Percentiles rank a stretch among this genome's conserved stretches.
Conservation (phyloP, 2,888 invertebrate species). For the Helleia helle region DNA sequence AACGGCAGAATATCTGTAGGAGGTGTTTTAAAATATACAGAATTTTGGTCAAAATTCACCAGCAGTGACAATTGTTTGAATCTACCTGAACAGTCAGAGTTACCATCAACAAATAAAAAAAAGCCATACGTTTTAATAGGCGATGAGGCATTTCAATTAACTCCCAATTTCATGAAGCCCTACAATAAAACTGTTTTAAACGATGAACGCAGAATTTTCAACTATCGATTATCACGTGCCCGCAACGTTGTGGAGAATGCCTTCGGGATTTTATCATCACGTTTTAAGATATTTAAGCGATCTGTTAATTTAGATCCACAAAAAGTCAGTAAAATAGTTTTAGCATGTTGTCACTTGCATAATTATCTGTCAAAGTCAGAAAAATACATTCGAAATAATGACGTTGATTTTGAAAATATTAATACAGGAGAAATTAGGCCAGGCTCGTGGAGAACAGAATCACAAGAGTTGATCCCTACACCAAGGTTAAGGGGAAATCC, state of each 20-base stretch:
- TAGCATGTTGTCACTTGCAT: slow-evolving; percentile 1
- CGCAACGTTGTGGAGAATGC: slow-evolving; percentile 18
- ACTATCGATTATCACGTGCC: too few relatives aligned
- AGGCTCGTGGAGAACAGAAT: too few relatives aligned
- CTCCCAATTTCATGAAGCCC: background rate
- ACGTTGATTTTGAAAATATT: background rate
- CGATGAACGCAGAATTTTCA: background rate
- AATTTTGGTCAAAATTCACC: too few relatives aligned
- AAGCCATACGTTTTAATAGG: slow-evolving; percentile 12
- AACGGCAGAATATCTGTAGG: slow-evolving; percentile 15
- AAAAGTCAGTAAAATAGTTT: background rate
- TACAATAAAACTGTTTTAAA: background rate
- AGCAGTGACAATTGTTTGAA: background rate
- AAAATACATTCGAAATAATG: background rate
- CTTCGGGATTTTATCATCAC: slow-evolving; percentile 14
- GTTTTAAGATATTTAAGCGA: slow-evolving; percentile 7
- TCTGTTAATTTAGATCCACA: background rate
- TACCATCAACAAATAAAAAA: slow-evolving; percentile 12
- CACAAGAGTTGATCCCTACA: slow-evolving; percentile 16
- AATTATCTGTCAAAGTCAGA: background rate
- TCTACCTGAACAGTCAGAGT: slow-evolving; percentile 12
- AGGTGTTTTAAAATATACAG: slow-evolving; percentile 8
- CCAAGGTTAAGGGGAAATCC: slow-evolving; percentile 18
- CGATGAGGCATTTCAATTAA: slow-evolving; percentile 10
- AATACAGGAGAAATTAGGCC: too few relatives aligned